phyloP scores from a whole-genome alignment of 2,113 vertebrate genomes.

The Chloropsis hardwickii region DNA sequence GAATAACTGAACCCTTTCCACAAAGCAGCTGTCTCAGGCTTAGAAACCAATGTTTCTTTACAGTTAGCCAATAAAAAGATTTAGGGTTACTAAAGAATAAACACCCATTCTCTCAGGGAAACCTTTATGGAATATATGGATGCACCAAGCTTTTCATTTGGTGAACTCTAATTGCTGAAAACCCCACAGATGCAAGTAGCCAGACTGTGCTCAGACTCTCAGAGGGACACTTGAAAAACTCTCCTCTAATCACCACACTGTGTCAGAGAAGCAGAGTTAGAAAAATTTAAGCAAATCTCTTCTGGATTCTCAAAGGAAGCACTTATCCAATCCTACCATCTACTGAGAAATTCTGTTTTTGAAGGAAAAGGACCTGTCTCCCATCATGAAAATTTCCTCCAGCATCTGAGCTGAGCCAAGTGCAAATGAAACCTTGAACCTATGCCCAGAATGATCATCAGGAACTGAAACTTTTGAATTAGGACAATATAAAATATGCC shows the following conservation, averaged over 20 bases:
- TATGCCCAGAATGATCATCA: conserved; percentile 9
- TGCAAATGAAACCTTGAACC: conserved; percentile 37
- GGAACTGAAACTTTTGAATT: not conserved
- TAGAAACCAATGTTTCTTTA: not conserved
- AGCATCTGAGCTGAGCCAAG: conserved; percentile 25
- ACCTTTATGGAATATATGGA: not conserved
- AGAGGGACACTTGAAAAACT: not conserved
- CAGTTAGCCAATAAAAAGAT: not conserved
- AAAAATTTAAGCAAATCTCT: not conserved
- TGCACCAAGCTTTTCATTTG: not conserved
- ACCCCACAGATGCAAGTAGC: not conserved
- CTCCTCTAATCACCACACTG: not conserved
- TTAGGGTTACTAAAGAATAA: not conserved
- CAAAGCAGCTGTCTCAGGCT: not conserved
- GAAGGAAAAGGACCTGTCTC: conserved; percentile 16
- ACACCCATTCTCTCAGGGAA: not conserved
- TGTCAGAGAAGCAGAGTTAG: not conserved
- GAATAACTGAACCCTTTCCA: not conserved
- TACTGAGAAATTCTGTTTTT: not conserved
- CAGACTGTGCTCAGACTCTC: not conserved
- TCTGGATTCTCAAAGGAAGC: not conserved
- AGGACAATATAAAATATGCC: conserved; percentile 12
- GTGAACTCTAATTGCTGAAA: not conserved
- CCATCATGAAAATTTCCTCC: not conserved
- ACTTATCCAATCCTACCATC: not conserved